Evolutionary conservation across 2,888 invertebrate genomes (phyloP).

Genomic region (Sthenelais limicola): DNA sequence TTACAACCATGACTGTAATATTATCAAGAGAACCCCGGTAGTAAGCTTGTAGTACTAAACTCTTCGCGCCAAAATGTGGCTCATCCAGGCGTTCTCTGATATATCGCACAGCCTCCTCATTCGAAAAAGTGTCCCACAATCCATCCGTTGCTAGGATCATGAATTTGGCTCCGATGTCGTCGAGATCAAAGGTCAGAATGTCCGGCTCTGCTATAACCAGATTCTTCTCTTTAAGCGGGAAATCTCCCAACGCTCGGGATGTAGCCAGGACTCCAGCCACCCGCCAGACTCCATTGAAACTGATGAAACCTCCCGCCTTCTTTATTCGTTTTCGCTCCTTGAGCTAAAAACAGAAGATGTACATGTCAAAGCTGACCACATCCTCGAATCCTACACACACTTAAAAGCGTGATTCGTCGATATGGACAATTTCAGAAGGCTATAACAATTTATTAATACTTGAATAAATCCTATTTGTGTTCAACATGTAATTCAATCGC

Average conservation of each 20-base stretch:
- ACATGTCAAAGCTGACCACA: too few species aligned
- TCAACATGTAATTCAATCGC: too few species aligned
- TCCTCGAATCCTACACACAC: too few species aligned
- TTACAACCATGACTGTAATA: slow-evolving; percentile 90
- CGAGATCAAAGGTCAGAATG: slow-evolving; percentile 90
- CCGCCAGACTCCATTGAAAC: slow-evolving; percentile 96
- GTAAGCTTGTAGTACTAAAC: slow-evolving; percentile 90
- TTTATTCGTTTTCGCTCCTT: slow-evolving; percentile 92
- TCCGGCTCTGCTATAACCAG: slow-evolving; percentile 96
- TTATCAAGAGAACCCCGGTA: slow-evolving; percentile 95
- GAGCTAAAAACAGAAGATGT: slow-evolving; percentile 80
- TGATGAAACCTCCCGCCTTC: slow-evolving; percentile 95
- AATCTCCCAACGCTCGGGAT: slow-evolving; percentile 92
- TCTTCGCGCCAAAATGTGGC: slow-evolving; percentile 91
- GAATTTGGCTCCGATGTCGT: slow-evolving; percentile 88
- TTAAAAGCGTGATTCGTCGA: too few species aligned
- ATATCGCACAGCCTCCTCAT: slow-evolving; percentile 93
- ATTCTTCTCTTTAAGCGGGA: slow-evolving; percentile 92
- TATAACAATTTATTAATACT: too few species aligned
- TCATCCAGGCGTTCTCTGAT: slow-evolving; percentile 89
- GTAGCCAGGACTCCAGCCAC: slow-evolving; percentile 96
- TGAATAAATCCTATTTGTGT: too few species aligned
- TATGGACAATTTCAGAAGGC: too few species aligned
- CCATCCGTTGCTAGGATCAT: slow-evolving; percentile 95
- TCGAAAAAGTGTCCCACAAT: slow-evolving; percentile 95